Evolutionary conservation across 2,797 vertebrate species (phyloP).

Genomic region (Spea hammondii): DNA sequence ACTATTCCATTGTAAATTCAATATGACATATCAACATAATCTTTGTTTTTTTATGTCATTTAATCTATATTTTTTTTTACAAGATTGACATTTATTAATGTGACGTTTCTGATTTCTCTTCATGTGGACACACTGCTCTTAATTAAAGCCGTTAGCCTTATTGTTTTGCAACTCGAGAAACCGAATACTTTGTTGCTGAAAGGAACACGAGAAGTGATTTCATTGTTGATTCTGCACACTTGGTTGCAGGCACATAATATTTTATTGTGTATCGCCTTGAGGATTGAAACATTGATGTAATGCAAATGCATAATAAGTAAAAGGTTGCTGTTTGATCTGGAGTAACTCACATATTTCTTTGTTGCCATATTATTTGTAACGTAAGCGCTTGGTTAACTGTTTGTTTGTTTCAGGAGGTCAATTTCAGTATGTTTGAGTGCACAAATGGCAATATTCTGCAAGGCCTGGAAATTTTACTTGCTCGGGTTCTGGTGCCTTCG

Average conservation of each 20-base stretch:
- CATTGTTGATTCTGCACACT: conserved; percentile 1
- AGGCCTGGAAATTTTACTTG: conserved; percentile 70
- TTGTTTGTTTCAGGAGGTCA: conserved; percentile 69
- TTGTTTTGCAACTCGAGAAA: neutral
- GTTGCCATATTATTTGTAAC: neutral
- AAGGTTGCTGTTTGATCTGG: neutral
- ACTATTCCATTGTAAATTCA: too few species aligned
- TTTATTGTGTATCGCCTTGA: conserved; percentile 5
- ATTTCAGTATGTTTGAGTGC: conserved; percentile 72
- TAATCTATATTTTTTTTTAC: neutral
- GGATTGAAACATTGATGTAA: neutral
- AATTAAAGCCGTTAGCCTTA: neutral
- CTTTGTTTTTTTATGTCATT: neutral
- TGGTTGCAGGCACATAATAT: neutral
- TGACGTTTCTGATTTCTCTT: neutral
- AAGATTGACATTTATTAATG: neutral
- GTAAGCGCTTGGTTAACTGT: conserved; percentile 24
- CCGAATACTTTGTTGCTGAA: neutral
- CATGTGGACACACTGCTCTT: neutral
- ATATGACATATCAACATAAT: too few species aligned
- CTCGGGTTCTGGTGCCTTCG: conserved; percentile 69
- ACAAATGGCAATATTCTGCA: conserved; percentile 66
- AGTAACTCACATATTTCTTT: neutral
- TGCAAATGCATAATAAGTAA: neutral
- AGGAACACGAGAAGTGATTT: neutral